Evolutionary conservation across 2,113 vertebrate species (phyloP).

Genomic region (Narcine bancroftii): DNA sequence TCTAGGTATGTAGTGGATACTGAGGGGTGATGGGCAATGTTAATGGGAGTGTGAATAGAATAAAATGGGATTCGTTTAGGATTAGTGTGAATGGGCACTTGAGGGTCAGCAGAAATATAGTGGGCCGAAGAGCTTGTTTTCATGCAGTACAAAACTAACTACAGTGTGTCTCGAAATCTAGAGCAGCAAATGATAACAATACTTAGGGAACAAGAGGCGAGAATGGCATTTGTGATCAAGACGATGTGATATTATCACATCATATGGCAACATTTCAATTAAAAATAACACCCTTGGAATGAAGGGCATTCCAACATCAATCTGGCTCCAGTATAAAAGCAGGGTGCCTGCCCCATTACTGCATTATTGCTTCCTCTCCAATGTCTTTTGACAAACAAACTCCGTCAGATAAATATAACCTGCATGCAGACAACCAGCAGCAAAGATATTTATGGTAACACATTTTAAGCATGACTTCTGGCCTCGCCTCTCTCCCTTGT

Average conservation of each 20-base stretch:
- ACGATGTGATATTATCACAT: neutral
- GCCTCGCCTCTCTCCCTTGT: neutral
- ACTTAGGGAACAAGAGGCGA: neutral
- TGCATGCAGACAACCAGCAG: too few relatives aligned
- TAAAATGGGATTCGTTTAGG: too few relatives aligned
- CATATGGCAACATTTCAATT: neutral
- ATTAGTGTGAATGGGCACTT: too few relatives aligned
- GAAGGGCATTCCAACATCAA: neutral
- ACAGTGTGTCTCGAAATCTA: too few relatives aligned
- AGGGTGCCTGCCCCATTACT: neutral
- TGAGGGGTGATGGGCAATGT: too few relatives aligned
- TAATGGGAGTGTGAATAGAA: too few relatives aligned
- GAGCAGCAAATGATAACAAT: neutral
- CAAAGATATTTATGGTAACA: neutral
- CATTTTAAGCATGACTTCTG: neutral
- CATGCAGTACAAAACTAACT: too few relatives aligned
- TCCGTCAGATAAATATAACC: neutral
- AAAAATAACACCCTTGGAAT: neutral
- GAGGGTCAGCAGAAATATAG: too few relatives aligned
- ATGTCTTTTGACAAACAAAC: neutral
- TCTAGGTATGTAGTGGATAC: too few relatives aligned
- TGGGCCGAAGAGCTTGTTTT: too few relatives aligned
- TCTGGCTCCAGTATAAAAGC: neutral
- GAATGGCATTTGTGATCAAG: neutral
- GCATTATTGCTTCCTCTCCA: neutral